These are phyloP conservation scores for Ephydatia muelleri DNA, from an alignment of 37 sponge, comb jelly and placozoan species.

Conservation along the genomic window DNA sequence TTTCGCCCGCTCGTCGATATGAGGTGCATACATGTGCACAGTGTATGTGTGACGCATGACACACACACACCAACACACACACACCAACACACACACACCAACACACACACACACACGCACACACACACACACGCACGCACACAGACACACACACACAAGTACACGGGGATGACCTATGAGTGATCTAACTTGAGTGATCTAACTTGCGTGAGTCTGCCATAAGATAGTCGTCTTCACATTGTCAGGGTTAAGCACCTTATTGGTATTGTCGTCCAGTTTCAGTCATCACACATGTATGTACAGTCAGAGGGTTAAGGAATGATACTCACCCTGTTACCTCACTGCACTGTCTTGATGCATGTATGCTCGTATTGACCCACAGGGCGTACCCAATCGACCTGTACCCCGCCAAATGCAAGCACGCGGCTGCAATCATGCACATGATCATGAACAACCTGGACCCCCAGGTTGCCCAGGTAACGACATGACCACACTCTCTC, in stretches of 20 bases:
- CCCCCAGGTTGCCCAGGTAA: slow-evolving; percentile 89
- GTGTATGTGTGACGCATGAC: background rate
- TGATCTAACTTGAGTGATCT: too few species aligned
- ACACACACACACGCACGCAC: too few species aligned
- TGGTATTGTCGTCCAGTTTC: too few species aligned
- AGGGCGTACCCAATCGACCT: slow-evolving; percentile 92
- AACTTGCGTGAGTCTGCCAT: too few species aligned
- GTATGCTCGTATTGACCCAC: background rate
- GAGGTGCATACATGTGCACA: too few species aligned
- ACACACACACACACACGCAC: background rate
- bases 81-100: background rate
- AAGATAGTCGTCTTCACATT: too few species aligned
- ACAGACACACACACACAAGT: background rate
- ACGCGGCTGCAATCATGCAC: slow-evolving; percentile 96
- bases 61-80: background rate
- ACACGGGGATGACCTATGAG: too few species aligned
- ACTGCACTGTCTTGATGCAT: background rate
- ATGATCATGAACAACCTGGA: slow-evolving; percentile 99
- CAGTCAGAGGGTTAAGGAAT: too few species aligned
- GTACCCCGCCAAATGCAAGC: slow-evolving; percentile 73
- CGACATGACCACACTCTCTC: too few species aligned
- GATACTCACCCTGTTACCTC: background rate
- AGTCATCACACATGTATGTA: too few species aligned
- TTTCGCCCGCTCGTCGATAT: slow-evolving; percentile 75
- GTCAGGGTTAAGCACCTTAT: too few species aligned